Conservation (phyloP, 2,113 vertebrate species). For the Muntiacus muntjak region DNA sequence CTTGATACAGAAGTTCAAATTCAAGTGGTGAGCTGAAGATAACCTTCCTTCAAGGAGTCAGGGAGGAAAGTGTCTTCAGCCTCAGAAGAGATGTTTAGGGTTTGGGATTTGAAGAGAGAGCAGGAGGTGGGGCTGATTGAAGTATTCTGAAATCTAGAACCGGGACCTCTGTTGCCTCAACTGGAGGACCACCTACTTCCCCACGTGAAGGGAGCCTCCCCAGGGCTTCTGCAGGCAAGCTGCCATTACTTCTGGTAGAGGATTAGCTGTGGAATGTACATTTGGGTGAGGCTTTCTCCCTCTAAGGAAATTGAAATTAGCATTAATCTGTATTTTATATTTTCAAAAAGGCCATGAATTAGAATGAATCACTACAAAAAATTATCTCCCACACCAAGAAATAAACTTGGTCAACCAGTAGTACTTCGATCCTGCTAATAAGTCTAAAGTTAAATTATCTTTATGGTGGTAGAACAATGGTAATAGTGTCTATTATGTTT, state of each 20-base stretch:
- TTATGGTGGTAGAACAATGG: neutral
- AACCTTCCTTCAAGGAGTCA: neutral
- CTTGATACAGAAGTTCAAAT: constrained; percentile 6
- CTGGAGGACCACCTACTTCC: neutral
- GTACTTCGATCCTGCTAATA: neutral
- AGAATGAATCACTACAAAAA: neutral
- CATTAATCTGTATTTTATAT: neutral
- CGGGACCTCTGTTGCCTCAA: neutral
- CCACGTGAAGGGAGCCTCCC: neutral
- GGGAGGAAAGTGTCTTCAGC: neutral
- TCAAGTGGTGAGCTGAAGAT: neutral
- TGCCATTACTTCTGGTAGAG: neutral
- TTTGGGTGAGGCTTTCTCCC: neutral
- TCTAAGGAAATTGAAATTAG: neutral
- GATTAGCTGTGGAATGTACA: neutral
- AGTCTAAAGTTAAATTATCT: neutral
- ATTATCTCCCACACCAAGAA: neutral
- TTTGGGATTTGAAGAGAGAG: neutral
- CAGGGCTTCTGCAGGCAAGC: neutral
- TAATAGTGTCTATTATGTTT: neutral
- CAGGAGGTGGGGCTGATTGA: neutral
- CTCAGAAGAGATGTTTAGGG: neutral
- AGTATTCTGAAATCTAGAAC: neutral
- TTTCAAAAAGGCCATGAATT: constrained; percentile 4
- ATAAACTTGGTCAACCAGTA: neutral